phyloP scores from a whole-genome alignment of 2,113 vertebrate species.

The Aldabrachelys gigantea region DNA sequence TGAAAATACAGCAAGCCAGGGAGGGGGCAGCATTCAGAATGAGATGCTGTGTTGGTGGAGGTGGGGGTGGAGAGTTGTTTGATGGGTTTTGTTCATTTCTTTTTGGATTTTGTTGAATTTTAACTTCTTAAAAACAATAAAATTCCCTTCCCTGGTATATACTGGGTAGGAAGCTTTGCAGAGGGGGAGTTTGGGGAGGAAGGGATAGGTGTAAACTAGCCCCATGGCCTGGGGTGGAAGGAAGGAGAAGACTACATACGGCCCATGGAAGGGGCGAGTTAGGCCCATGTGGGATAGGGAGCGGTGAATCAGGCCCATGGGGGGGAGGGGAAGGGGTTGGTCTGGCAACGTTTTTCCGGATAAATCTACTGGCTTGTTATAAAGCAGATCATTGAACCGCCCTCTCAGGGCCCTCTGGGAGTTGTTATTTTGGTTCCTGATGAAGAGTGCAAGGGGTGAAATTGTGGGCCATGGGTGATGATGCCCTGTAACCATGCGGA shows the following conservation, averaged over 20 bases:
- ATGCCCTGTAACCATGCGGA: accelerated
- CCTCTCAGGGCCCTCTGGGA: too few species aligned
- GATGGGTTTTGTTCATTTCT: neutral
- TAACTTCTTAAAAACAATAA: neutral
- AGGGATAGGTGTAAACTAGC: neutral
- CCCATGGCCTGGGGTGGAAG: accelerated
- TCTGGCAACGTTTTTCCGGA: too few species aligned
- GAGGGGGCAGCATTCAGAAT: neutral
- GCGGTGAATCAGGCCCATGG: neutral
- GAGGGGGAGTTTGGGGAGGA: neutral
- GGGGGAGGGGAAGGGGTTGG: too few species aligned
- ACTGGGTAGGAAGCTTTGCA: neutral
- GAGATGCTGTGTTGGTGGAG: neutral
- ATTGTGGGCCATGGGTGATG: neutral
- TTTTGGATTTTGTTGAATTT: neutral
- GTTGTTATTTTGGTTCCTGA: neutral
- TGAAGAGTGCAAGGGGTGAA: accelerated
- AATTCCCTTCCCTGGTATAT: neutral
- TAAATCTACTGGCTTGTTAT: too few species aligned
- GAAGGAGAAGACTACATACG: accelerated
- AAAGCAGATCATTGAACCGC: too few species aligned
- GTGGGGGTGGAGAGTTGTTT: too few species aligned
- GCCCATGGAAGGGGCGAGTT: accelerated
- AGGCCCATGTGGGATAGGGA: neutral
- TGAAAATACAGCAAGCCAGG: accelerated